These are phyloP conservation scores for Tetramorium parvispinum DNA, from an alignment of 1,140 invertebrate species.

Conservation along the genomic window DNA sequence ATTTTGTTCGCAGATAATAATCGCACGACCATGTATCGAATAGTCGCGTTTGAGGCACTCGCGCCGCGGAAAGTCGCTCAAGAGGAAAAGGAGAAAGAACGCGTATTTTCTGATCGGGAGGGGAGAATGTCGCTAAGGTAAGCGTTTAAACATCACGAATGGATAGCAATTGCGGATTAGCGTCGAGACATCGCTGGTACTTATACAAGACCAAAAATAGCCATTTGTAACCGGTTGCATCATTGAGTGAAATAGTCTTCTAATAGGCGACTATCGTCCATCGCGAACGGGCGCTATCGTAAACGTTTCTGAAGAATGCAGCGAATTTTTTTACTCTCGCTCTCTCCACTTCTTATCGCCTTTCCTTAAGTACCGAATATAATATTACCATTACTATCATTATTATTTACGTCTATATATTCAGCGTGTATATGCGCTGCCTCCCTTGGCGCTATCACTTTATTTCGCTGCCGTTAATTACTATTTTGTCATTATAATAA, in stretches of 20 bases:
- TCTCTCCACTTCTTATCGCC: background rate
- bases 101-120: background rate
- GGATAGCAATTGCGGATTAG: background rate
- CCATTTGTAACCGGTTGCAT: background rate
- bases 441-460: constrained; percentile 11
- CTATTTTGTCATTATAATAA: constrained; percentile 66
- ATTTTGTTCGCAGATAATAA: background rate
- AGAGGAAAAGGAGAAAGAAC: background rate
- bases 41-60: constrained; percentile 38
- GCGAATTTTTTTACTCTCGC: background rate
- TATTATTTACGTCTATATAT: constrained; percentile 26
- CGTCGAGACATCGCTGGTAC: background rate
- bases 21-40: constrained; percentile 10
- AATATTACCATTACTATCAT: constrained; percentile 63
- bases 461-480: constrained; percentile 38
- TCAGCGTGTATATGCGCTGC: constrained; percentile 11
- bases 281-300: constrained; percentile 1
- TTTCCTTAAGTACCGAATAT: constrained; percentile 74
- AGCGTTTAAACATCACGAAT: constrained; percentile 29
- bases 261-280: constrained; percentile 13
- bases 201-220: constrained; percentile 9
- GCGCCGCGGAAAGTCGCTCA: constrained; percentile 32
- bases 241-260: background rate
- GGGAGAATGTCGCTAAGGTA: background rate
- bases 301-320: background rate